Evolutionary conservation across 2,113 vertebrate genomes (phyloP).

Genomic region (Lepus americanus): DNA sequence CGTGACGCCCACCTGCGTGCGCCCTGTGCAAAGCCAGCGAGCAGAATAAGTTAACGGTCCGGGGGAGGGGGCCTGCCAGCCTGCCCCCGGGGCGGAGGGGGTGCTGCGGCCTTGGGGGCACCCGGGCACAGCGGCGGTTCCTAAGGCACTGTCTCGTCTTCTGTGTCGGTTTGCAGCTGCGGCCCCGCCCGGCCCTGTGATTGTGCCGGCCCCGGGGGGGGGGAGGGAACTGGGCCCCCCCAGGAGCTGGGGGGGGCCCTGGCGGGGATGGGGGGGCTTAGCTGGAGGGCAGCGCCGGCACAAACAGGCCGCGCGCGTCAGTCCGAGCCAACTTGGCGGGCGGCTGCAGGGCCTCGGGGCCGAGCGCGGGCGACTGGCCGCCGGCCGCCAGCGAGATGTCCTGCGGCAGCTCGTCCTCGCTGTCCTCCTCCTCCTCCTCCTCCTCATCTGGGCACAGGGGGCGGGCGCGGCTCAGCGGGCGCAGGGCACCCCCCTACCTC

Average conservation of each 20-base stretch:
- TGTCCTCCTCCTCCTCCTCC: conserved; percentile 95
- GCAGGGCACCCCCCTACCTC: no score
- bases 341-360: conserved; percentile 90
- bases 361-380: conserved; percentile 82
- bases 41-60: conserved; percentile 80
- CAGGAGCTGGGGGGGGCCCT: background rate
- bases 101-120: conserved; percentile 46
- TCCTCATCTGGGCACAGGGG: conserved; percentile 90
- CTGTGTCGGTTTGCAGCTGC: conserved; percentile 76
- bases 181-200: conserved; percentile 67
- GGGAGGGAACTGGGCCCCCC: background rate
- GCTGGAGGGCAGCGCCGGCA: conserved; percentile 86
- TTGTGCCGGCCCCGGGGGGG: conserved; percentile 14
- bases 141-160: conserved; percentile 81
- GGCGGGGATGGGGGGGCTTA: conserved; percentile 60
- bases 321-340: conserved; percentile 91
- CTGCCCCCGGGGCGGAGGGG: background rate
- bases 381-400: conserved; percentile 89
- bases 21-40: conserved; percentile 81
- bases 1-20: conserved; percentile 68
- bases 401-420: conserved; percentile 92
- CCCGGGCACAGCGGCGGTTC: conserved; percentile 72
- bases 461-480: background rate
- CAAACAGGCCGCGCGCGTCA: conserved; percentile 86
- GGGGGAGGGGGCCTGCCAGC: conserved; percentile 68